Base-by-base conservation (phyloP, 2,888 invertebrate genomes). In the Spodoptera picta region DNA sequence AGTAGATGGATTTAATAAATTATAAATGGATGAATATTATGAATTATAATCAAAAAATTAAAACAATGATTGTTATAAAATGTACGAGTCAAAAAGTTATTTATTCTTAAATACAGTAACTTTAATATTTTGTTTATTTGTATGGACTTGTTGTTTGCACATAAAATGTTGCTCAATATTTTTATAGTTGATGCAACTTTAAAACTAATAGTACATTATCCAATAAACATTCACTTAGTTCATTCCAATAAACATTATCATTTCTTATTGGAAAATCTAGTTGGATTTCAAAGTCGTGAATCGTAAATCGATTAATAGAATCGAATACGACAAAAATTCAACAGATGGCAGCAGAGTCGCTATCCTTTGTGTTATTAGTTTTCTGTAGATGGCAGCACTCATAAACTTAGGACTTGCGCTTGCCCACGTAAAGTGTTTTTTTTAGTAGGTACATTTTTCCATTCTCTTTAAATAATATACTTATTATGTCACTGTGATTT, bases 361-460 rank as follows among this genome's bases (percentile, higher is more conserved):
- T 27, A 36, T 36, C 14, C 27, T 0, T 36, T 47, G 6, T 23
- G 6, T 31, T 27, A 0, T 24, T 2, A 24, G 19, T 42, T n/a
- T 36, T 19, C 11, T 61, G 63, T 64, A 79, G 79, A 67, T 73
- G 76, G 73, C 81, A 65, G 69, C 58, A 78, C 49, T 43, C 6
- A 43, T 0, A 7, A 9, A 24, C 9, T 42, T 19, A 9, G 9
- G 3, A 24, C 9, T 23, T 4, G 49, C 52, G 58, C 12, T 0
- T 44, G 60, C 49, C 23, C 65, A 56, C 5, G 11, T 9, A 46
- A 3, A 27, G 19, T 19, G 1, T 14, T 14, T 19, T 19, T 19
- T 19, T 19, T 1, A 2, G 2, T 2, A 19, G 19, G 19, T 19
- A 19, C 19, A 19, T 19, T 19, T 19, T 19, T 1, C 19, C 19